Conservation (phyloP, 2,113 vertebrate species). For the Coptodon rendalli region DNA sequence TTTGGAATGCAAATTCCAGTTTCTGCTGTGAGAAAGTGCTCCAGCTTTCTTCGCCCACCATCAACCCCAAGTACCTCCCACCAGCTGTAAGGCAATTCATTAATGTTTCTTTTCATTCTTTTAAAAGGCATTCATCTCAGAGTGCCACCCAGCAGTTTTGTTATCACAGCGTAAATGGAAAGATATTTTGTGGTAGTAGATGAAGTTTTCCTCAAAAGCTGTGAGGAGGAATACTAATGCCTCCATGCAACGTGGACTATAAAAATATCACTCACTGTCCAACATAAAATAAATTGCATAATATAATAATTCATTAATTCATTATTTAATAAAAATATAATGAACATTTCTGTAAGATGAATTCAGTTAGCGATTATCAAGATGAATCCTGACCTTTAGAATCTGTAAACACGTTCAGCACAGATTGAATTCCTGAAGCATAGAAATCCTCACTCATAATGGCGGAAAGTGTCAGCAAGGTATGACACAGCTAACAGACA, state of each 20-base stretch:
- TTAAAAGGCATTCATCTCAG: background rate
- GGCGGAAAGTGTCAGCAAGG: background rate
- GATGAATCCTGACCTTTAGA: background rate
- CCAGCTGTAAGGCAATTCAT: background rate
- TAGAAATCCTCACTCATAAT: background rate
- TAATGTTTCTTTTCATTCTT: background rate
- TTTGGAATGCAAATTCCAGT: background rate
- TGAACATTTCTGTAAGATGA: background rate
- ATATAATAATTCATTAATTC: background rate
- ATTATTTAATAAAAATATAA: background rate
- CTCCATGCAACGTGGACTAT: background rate
- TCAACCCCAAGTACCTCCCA: background rate
- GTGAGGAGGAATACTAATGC: background rate
- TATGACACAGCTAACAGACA: background rate
- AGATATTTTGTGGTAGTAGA: background rate
- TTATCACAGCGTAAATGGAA: background rate
- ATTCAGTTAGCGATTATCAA: background rate
- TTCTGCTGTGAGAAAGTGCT: background rate
- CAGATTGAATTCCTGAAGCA: background rate
- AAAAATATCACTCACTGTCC: background rate
- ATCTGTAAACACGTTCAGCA: background rate
- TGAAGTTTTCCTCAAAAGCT: background rate
- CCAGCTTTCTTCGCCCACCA: background rate
- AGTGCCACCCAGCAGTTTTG: background rate
- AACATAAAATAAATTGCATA: background rate